Base-by-base conservation (phyloP, 1,140 invertebrate species). In the Achroia grisella region DNA sequence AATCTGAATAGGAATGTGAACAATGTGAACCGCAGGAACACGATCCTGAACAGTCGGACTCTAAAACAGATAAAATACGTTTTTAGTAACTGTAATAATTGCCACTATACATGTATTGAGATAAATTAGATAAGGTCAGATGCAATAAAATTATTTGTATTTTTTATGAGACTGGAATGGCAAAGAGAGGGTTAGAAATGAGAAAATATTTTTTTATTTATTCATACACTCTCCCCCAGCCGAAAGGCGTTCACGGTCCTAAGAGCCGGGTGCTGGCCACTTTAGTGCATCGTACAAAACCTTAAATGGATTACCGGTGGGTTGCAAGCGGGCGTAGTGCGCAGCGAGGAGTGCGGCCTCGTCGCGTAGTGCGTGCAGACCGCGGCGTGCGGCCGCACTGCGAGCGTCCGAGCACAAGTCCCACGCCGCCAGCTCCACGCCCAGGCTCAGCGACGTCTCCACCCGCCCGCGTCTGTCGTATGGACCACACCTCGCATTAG, bases 401-500 rank as follows among this genome's bases (percentile, higher is more conserved):
- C 94, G 91, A 31, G 96, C 89, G 83, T 97, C 94, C 90, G 94
- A 90, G 62, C 94, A 95, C 29, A 94, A 87, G 83, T 95, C 93
- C 64, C 93, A 92, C 69, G 94, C 92, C 23, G 89, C 89, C 42
- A 97, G 88, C 74, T 97, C 94, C 57, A 96, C 93, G 10, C 94
- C 95, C 36, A 97, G 81, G 46, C 94, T 89, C 64, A 95, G 94
- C 8, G 95, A 94, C 68, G 95, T 96, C 65, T 96, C 94, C 73
- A 94, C 92, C 37, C 93, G 86, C 44, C 91, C 90, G 67, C 93
- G 91, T 50, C 94, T 94, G 66, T n/a, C 17, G 17, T 6, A 23
- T 6, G n/a, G n/a, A n/a, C n/a, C n/a, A n/a, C n/a, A n/a, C n/a
- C n/a, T n/a, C n/a, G n/a, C n/a, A n/a, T n/a, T n/a, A n/a, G n/a